Percentiles rank a stretch among this genome's conserved stretches.
phyloP scores from a whole-genome alignment of 2,888 invertebrate genomes.

The Therioaphis trifolii region DNA sequence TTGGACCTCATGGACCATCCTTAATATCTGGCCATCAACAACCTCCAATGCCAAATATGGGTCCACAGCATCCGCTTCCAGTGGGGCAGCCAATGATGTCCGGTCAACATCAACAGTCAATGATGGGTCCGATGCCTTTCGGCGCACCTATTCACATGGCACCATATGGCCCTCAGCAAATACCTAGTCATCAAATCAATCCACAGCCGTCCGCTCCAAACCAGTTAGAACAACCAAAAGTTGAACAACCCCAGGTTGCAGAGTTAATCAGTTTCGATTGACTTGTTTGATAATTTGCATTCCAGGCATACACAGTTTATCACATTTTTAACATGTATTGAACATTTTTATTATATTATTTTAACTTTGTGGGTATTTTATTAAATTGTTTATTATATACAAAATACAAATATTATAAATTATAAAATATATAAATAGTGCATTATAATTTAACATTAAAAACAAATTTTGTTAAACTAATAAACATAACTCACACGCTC shows the following conservation, averaged over 20 bases:
- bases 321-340: conserved; percentile 49
- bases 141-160: conserved; percentile 39
- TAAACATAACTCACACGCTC: conserved; percentile 12
- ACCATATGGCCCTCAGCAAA: conserved; percentile 25
- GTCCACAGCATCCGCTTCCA: conserved; percentile 23
- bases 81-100: conserved; percentile 39
- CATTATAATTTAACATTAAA: conserved; percentile 40
- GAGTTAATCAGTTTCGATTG: conserved; percentile 87
- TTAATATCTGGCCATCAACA: conserved; percentile 38
- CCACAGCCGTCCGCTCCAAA: conserved; percentile 58
- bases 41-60: conserved; percentile 28
- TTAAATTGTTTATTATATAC: conserved; percentile 59
- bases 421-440: conserved; percentile 52
- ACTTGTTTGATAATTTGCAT: conserved; percentile 14
- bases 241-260: conserved; percentile 75
- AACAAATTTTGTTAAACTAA: conserved; percentile 31
- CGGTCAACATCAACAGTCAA: conserved; percentile 54
- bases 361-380: conserved; percentile 62
- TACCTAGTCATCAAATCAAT: conserved; percentile 59
- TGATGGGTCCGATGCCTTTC: conserved; percentile 34
- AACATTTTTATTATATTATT: conserved; percentile 54
- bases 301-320: conserved; percentile 43
- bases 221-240: conserved; percentile 68
- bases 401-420: conserved; percentile 60
- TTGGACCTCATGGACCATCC: conserved; percentile 22